Evolutionary conservation across 2,888 invertebrate genomes (phyloP), one percentile per base, ranked within the genome.

Genomic region (Lysandra bellargus): DNA sequence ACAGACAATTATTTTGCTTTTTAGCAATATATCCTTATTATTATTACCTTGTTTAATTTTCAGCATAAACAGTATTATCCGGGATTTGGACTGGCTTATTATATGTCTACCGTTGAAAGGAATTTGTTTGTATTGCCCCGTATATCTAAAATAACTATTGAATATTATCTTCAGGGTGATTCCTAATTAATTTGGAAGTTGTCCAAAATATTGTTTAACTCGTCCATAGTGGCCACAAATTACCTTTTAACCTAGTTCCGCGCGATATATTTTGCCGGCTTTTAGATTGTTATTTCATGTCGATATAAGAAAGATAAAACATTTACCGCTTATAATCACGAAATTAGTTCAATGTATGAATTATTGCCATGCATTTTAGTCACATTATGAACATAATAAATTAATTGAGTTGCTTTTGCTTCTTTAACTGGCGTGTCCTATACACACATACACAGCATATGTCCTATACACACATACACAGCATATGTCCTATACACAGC

Each of bases 121-220:
- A 23, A 75, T 49, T 49, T 30, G 53, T 23, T 57, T 57, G 76
- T 76, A 57, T 76, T 57, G 53, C 12, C 17, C 4, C 17, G 57
- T 57, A 57, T 53, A 33, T 76, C 76, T 57, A 53, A 76, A 79
- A 79, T 79, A 79, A 23, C 74, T 14, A 74, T 60, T 57, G 23
- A 40, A 72, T 33, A 37, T 76, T 64, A 80, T 75, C 78, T 75
- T 75, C 73, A 78, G 80, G 79, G 77, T 80, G 53, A 40, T 80
- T 80, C 79, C 80, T 79, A 72, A 80, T 78, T 78, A 81, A 79
- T 80, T 81, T 81, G 81, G 80, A 81, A 44, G 61, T 61, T 61
- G 33, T 81, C 81, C 81, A 81, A 80, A 79, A 49, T 77, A 69
- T 79, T 80, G 74, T 78, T 79, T 78, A 75, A 76, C 30, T 33